Evolutionary conservation across 2,888 invertebrate genomes (phyloP), one percentile per base, ranked within the genome.

Genomic region (Eutolmus rufibarbis): DNA sequence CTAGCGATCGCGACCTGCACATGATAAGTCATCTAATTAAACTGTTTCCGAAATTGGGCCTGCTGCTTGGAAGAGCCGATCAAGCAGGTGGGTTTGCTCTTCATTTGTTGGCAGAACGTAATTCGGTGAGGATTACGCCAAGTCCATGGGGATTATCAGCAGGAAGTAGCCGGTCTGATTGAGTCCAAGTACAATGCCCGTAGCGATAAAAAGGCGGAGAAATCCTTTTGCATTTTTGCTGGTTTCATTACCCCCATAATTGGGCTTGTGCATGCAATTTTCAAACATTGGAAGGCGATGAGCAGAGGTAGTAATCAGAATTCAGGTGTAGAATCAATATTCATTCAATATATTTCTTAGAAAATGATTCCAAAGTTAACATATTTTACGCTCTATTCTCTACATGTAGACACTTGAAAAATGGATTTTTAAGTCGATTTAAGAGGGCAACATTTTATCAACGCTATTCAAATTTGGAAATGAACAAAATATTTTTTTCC

Each of bases 11-110:
- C 79, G 28, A 43, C 79, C 51, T 79, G 79, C 79, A 51, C 43
- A 19, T 51, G 79, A 79, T 79, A 79, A 79, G 23, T 51, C 51
- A 31, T 79, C 79, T 51, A 79, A 79, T 79, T 79, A 79, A 79
- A 79, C 28, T 51, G 46, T 79, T 79, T 16, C 51, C 57, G 23
- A 79, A 79, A 79, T 79, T 79, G 19, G 79, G 79, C 57, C 57
- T 28, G 23, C 57, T 57, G 57, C 19, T 23, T 12, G 57, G 12
- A 23, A 28, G 57, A 2, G n/a, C 23, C 23, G 8, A 3, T 1
- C 3, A 14, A 66, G 66, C 66, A 66, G 66, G 66, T 66, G 51
- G 28, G 19, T 19, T 66, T 66, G 28, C 8, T 28, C 9, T 66
- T 66, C 28, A 23, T 66, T 23, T 5, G 16, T 9, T 1, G 43